phyloP scores from a whole-genome alignment of 2,113 vertebrate species.

The Grus americana region DNA sequence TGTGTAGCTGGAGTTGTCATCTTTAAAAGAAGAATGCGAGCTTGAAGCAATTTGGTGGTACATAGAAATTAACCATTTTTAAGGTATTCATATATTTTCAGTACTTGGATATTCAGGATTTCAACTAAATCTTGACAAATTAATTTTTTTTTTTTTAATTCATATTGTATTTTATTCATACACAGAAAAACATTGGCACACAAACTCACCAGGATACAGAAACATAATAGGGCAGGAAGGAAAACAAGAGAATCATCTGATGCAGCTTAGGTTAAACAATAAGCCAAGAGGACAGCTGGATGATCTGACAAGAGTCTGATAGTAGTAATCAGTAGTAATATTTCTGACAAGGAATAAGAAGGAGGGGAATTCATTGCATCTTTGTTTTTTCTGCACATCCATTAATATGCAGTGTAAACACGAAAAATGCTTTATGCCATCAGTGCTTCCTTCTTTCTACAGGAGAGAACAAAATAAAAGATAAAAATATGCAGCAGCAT shows the following conservation, averaged over 20 bases:
- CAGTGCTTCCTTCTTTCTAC: not conserved
- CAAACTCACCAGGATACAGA: not conserved
- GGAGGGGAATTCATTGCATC: not conserved
- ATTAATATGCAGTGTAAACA: not conserved
- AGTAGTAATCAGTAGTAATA: not conserved
- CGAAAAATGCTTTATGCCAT: not conserved
- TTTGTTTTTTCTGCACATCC: not conserved
- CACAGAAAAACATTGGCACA: not conserved
- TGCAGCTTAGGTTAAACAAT: not conserved
- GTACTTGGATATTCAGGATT: not conserved
- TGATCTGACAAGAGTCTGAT: not conserved
- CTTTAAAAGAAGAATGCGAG: not conserved
- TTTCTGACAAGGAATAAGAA: not conserved
- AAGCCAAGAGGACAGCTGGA: not conserved
- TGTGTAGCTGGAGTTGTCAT: not conserved
- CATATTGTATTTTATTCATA: not conserved
- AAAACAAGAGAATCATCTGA: not conserved
- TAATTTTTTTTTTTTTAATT: not conserved
- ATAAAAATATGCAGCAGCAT: not conserved
- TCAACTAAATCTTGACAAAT: not conserved
- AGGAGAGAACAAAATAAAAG: not conserved
- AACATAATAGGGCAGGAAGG: not conserved
- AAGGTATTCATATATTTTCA: not conserved
- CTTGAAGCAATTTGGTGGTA: not conserved
- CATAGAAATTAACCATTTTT: not conserved